Base-by-base conservation (phyloP, 2,113 vertebrate genomes). In the Emydocephalus ijimae region DNA sequence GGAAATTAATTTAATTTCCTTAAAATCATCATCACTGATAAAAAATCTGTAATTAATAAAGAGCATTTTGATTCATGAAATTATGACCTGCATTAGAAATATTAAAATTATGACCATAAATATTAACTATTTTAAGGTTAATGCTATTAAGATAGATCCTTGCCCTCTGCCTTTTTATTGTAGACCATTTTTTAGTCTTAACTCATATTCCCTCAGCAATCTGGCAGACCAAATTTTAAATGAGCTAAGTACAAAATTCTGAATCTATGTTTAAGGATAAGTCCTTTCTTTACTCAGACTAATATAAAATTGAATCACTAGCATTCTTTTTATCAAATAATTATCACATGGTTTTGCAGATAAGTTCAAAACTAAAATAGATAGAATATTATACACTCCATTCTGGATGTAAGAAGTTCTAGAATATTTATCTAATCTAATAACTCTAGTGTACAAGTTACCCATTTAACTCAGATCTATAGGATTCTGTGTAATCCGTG, bases 141-240 rank as follows among this genome's bases (percentile, higher is more conserved):
- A 50, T 3, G 26, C 26, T 61, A 93, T 12, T 18, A 81, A 89
- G 43, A 87, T 34, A 91, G 54, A 86, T 87, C 0, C 0, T 74
- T 85, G 39, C 59, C 56, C 54, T 59, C 87, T 45, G 5, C 43
- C 48, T 85, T 86, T 56, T 69, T 50, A 93, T 0, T 59, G 3
- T 59, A 88, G 10, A 26, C 50, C 86, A 89, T 7, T 86, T 94
- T 92, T 89, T 21, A 18, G n/a, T 91, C 85, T 94, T 50, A 90
- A 15, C 52, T 74, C 85, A 94, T 90, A 56, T 55, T 90, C 93
- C 85, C 61, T 88, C 50, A 94, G 64, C 91, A n/a, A 39, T 2
- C 29, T 2, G 52, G 34, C 48, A 59, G 74, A 81, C 56, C 48
- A 85, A 90, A 34, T 4, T 12, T 52, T 69, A 50, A 87, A 52